Evolutionary conservation across 2,113 vertebrate species (phyloP).

Genomic region (Mandrillus leucophaeus): DNA sequence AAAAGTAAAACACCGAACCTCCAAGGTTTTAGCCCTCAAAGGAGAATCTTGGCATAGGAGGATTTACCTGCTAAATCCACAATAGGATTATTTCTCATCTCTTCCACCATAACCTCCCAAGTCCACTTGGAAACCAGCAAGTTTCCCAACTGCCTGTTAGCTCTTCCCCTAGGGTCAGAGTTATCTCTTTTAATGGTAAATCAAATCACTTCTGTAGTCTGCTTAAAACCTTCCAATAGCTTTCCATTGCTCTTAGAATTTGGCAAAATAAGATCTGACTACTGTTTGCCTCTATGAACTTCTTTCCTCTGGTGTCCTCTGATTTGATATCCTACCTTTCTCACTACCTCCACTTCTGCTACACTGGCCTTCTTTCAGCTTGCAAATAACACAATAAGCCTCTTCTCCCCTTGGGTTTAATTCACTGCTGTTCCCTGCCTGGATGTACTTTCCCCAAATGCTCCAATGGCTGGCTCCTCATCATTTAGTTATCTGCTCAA

Average conservation of each 20-base stretch:
- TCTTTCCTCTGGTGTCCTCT: not conserved
- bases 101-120: not conserved
- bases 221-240: not conserved
- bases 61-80: constrained; percentile 9
- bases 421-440: not conserved
- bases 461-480: not conserved
- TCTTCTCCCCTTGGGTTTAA: not conserved
- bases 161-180: not conserved
- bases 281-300: not conserved
- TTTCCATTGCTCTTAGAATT: not conserved
- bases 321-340: not conserved
- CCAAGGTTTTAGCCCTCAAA: not conserved
- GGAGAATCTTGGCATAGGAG: not conserved
- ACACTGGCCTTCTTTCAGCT: not conserved
- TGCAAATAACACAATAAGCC: not conserved
- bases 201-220: not conserved
- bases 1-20: not conserved
- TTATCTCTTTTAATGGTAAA: not conserved
- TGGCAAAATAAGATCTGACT: not conserved
- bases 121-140: not conserved
- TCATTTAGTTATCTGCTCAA: not conserved
- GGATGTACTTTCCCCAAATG: not conserved
- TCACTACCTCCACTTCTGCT: not conserved
- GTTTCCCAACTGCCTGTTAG: not conserved
- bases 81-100: not conserved